phyloP scores from a whole-genome alignment of 2,888 invertebrate genomes.

The Lacanobia wlatinum region DNA sequence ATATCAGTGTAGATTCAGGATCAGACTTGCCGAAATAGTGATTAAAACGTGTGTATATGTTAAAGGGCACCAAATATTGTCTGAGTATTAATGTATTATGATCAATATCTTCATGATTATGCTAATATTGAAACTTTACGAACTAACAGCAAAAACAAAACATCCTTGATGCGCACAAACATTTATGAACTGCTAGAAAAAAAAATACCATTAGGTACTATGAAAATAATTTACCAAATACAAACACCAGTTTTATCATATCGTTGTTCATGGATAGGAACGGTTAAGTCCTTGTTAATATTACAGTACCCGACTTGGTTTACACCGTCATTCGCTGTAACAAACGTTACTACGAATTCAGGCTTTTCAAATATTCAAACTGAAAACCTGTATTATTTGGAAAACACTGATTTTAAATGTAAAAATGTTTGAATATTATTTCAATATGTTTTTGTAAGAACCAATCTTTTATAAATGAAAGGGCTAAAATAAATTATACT shows the following conservation, averaged over 20 bases:
- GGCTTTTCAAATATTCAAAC: neutral
- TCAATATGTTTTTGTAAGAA: too few species aligned
- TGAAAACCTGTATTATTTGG: neutral
- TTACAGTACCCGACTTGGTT: neutral
- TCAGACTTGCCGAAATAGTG: too few species aligned
- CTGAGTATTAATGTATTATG: neutral
- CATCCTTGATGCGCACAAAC: too few species aligned
- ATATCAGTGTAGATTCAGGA: too few species aligned
- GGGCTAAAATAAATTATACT: too few species aligned
- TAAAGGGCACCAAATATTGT: too few species aligned
- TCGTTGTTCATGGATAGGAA: neutral
- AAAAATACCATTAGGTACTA: too few species aligned
- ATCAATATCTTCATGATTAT: too few species aligned
- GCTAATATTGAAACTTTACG: neutral
- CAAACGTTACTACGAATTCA: neutral
- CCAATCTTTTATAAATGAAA: too few species aligned
- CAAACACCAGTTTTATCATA: neutral
- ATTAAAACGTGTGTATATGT: too few species aligned
- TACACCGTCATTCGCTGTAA: neutral
- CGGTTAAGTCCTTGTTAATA: neutral
- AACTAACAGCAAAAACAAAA: too few species aligned
- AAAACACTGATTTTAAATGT: neutral
- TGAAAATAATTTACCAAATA: neutral
- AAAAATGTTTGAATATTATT: neutral
- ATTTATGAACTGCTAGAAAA: too few species aligned